Conservation (phyloP, 1,140 invertebrate genomes). For the Drosophila kikkawai region DNA sequence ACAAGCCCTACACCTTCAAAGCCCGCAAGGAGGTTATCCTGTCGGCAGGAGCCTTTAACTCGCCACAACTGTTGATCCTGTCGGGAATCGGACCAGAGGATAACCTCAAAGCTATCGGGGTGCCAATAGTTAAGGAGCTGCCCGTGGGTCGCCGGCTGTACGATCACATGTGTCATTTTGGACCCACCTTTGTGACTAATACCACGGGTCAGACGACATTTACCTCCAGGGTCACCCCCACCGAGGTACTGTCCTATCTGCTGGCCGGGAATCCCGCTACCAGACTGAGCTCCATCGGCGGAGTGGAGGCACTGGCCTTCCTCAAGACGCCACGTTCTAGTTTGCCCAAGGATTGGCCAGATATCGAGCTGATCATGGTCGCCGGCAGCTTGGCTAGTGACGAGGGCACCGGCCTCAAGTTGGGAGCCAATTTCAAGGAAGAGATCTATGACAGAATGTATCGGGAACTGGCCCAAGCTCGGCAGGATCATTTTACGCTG, state of each 20-base stretch:
- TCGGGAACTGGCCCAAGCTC: slow-evolving; percentile 86
- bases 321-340: slow-evolving; percentile 87
- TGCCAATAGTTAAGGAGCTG: slow-evolving; percentile 88
- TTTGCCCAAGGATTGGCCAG: slow-evolving; percentile 86
- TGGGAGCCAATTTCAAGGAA: slow-evolving; percentile 86
- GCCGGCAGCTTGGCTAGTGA: slow-evolving; percentile 88
- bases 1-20: slow-evolving; percentile 84
- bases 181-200: slow-evolving; percentile 87
- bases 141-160: slow-evolving; percentile 90
- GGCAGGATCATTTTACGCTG: slow-evolving; percentile 88
- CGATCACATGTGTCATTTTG: slow-evolving; percentile 90
- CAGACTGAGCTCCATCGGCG: slow-evolving; percentile 85
- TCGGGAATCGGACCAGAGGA: slow-evolving; percentile 91
- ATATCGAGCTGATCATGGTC: slow-evolving; percentile 88
- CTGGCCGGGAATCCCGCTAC: slow-evolving; percentile 86
- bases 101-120: slow-evolving; percentile 88
- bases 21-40: slow-evolving; percentile 90
- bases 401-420: slow-evolving; percentile 87
- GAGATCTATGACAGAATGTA: slow-evolving; percentile 87
- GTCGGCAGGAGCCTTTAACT: slow-evolving; percentile 91
- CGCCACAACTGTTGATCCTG: slow-evolving; percentile 92
- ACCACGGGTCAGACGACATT: slow-evolving; percentile 78
- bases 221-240: slow-evolving; percentile 68
- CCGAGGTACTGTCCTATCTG: slow-evolving; percentile 85
- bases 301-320: slow-evolving; percentile 88